These are phyloP conservation scores for Threskiornis aethiopicus DNA, from an alignment of 2,797 vertebrate genomes.

Conservation along the genomic window DNA sequence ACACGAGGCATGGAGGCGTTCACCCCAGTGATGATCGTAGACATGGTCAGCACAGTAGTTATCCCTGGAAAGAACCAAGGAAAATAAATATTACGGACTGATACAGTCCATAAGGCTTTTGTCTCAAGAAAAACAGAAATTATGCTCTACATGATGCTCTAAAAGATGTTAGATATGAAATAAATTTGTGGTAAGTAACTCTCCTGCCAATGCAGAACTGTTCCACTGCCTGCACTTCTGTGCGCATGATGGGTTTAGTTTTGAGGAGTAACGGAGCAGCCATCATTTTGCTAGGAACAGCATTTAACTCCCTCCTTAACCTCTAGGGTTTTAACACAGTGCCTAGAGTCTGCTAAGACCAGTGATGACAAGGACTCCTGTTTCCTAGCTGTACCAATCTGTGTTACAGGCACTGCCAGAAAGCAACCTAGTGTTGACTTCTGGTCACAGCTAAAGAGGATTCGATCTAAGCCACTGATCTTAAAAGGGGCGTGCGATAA, in stretches of 20 bases:
- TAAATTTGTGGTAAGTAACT: background rate
- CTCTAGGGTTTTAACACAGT: background rate
- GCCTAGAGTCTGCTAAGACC: background rate
- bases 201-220: background rate
- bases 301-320: background rate
- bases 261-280: background rate
- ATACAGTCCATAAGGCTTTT: background rate
- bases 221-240: background rate
- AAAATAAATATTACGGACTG: background rate
- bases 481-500: background rate
- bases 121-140: background rate
- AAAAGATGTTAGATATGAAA: background rate
- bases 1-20: slow-evolving; percentile 94
- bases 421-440: background rate
- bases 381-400: background rate
- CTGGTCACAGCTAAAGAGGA: background rate
- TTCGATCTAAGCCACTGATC: background rate
- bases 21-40: slow-evolving; percentile 93
- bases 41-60: slow-evolving; percentile 92
- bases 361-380: background rate
- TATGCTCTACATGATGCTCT: background rate
- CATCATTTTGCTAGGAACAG: background rate
- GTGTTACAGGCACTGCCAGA: background rate
- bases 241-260: background rate
- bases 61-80: slow-evolving; percentile 72